A percentile compares a stretch with the other conserved stretches of the same genome.
These are phyloP conservation scores for Tetragonula carbonaria DNA, from an alignment of 2,888 invertebrate species.

Conservation along the genomic window DNA sequence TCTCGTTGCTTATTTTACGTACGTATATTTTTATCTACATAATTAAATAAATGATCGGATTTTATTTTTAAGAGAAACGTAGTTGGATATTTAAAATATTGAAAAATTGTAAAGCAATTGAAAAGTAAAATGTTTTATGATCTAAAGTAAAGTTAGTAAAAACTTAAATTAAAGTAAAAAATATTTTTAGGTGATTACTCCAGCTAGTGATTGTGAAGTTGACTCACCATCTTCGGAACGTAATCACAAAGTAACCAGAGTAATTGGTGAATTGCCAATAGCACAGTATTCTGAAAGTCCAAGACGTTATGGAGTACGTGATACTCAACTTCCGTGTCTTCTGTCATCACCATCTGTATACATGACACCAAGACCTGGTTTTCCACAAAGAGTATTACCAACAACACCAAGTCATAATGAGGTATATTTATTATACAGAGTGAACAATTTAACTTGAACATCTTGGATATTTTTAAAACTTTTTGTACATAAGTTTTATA, in stretches of 20 bases:
- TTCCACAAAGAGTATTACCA: conserved; percentile 89
- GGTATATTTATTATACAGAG: conserved; percentile 57
- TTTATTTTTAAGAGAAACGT: not conserved
- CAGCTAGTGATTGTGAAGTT: conserved; percentile 80
- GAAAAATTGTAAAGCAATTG: not conserved
- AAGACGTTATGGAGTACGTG: conserved; percentile 89
- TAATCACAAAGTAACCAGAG: conserved; percentile 86
- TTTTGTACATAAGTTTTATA: not conserved
- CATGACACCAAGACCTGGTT: conserved; percentile 92
- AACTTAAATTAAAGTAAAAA: not conserved
- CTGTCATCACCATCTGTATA: conserved; percentile 89
- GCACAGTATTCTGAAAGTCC: conserved; percentile 97
- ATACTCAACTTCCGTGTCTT: conserved; percentile 86
- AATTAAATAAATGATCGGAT: not conserved
- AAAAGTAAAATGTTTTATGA: not conserved
- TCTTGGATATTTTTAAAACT: not conserved
- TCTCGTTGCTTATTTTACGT: not conserved
- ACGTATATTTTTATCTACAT: not conserved
- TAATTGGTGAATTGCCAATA: conserved; percentile 94
- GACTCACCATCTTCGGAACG: conserved; percentile 81
- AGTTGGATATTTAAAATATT: not conserved
- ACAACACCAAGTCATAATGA: conserved; percentile 82
- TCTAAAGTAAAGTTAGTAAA: not conserved
- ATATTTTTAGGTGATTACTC: conserved; percentile 77
- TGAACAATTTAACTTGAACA: not conserved